Base-by-base conservation (phyloP, 2,113 vertebrate genomes). In the Puma concolor region DNA sequence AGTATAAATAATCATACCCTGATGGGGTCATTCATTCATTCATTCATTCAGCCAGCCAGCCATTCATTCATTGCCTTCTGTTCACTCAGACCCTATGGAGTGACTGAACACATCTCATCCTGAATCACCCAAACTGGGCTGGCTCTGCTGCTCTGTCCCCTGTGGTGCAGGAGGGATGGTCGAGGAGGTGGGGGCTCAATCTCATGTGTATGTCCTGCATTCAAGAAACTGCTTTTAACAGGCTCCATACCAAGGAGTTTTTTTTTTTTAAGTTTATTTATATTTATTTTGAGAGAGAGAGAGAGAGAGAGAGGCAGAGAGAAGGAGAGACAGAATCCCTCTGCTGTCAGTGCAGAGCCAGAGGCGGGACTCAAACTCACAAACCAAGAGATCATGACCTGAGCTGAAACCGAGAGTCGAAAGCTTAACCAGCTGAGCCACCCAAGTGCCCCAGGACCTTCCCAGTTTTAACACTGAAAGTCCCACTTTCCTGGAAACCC, bases 111-210 rank as follows among this genome's bases (percentile, higher is more conserved):
- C 15, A n/a, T 17, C 21, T 92, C 66, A 27, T 2, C 54, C 25
- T 4, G 36, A 27, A 10, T 25, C 6, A 8, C 5, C 44, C 29
- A 31, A 36, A 15, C n/a, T 15, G 3, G 52, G 44, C 38, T 52
- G 16, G 13, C 7, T 52, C 21, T 15, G 36, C 29, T 16, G 15
- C 41, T 44, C 1, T 31, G 10, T 63, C 33, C 41, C 57, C 52
- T 7, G 0, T 1, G 23, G 3, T 1, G 7, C 25, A 4, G 54
- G 12, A 23, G 27, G 11, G 21, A 15, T 4, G 15, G 31, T 2
- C 33, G 21, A 63, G 19, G 38, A n/a, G 54, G 27, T 0, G 0
- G 9, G 71, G 25, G 31, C 21, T 44, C 0, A 33, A 60, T 4
- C 69, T 44, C 48, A 14, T 12, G 50, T 25, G 7, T 17, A 8